A percentile compares a stretch with the other conserved stretches of the same genome.
Evolutionary conservation across 1,140 invertebrate species (phyloP).

Genomic region (Drosophila paulistorum): DNA sequence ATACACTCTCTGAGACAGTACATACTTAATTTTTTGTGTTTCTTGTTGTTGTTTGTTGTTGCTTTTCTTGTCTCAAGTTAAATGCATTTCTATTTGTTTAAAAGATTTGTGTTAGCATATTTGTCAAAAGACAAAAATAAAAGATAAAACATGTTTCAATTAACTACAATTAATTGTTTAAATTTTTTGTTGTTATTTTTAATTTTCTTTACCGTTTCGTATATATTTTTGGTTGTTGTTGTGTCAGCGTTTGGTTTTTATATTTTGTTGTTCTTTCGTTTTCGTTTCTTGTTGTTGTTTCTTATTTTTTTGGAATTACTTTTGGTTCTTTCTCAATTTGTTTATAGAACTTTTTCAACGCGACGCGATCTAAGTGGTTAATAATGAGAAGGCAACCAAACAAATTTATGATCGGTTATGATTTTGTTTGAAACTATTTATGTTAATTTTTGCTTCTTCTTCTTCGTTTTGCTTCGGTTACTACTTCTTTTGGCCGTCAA

Average conservation of each 20-base stretch:
- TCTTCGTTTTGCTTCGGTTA: neutral
- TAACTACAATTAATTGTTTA: constrained; percentile 20
- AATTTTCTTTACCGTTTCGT: constrained; percentile 49
- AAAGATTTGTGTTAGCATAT: constrained; percentile 1
- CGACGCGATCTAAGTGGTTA: constrained; percentile 38
- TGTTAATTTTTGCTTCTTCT: constrained; percentile 36
- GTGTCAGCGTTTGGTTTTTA: constrained; percentile 20
- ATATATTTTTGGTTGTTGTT: constrained; percentile 7
- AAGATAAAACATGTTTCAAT: constrained; percentile 3
- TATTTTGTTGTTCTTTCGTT: constrained; percentile 31
- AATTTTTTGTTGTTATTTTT: constrained; percentile 34
- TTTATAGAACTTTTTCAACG: constrained; percentile 32
- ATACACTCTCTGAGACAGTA: neutral
- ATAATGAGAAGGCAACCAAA: constrained; percentile 16
- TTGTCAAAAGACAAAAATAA: neutral
- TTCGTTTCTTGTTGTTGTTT: constrained; percentile 18
- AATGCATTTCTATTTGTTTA: constrained; percentile 13
- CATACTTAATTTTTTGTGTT: constrained; percentile 1
- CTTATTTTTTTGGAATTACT: constrained; percentile 17
- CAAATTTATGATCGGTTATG: constrained; percentile 39
- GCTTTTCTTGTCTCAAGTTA: constrained; percentile 9
- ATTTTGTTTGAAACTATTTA: constrained; percentile 37
- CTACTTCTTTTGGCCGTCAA: constrained; percentile 35
- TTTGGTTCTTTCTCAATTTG: constrained; percentile 24
- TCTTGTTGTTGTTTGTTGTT: neutral